These are phyloP conservation scores for Anguilla megastoma DNA, from an alignment of 2,797 vertebrate species.

Conservation along the genomic window DNA sequence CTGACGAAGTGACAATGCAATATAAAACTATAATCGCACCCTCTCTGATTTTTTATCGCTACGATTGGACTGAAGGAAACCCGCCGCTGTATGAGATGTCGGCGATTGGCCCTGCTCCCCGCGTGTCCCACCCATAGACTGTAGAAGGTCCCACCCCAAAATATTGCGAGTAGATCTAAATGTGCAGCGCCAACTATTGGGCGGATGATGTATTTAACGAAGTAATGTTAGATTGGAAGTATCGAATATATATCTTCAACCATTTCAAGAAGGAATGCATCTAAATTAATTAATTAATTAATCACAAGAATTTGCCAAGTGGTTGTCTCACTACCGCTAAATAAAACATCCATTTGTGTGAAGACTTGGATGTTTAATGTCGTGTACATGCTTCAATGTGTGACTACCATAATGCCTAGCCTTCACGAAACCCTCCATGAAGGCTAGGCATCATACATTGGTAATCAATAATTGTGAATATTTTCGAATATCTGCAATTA, in stretches of 20 bases:
- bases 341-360: too few relatives aligned
- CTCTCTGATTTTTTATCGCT: not conserved
- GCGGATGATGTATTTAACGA: not conserved
- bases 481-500: too few relatives aligned
- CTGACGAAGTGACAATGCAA: not conserved
- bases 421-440: too few relatives aligned
- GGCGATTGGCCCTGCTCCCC: not conserved
- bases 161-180: not conserved
- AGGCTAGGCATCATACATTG: too few relatives aligned
- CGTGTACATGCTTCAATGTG: too few relatives aligned
- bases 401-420: too few relatives aligned
- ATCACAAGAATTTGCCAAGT: not conserved
- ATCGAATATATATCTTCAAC: not conserved
- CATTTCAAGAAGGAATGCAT: not conserved
- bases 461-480: too few relatives aligned
- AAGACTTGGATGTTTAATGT: too few relatives aligned
- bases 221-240: not conserved
- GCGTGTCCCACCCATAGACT: slow-evolving; percentile 6
- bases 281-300: not conserved
- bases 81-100: slow-evolving; percentile 17
- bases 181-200: slow-evolving; percentile 18
- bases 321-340: too few relatives aligned
- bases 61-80: not conserved
- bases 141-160: not conserved
- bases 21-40: not conserved